phyloP scores from a whole-genome alignment of 2,888 invertebrate species.

The Plagodis pulveraria region DNA sequence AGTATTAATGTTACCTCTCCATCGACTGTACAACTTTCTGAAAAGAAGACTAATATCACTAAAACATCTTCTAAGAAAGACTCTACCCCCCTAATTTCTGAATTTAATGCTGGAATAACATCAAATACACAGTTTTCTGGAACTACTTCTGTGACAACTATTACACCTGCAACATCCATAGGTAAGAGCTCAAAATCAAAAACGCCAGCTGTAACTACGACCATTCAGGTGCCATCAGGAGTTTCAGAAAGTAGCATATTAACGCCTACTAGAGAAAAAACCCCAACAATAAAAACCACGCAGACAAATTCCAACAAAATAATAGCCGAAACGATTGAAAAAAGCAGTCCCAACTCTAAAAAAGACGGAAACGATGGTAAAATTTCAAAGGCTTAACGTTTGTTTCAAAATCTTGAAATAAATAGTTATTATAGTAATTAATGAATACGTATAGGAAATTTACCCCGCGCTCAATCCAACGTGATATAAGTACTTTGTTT shows the following conservation, averaged over 20 bases:
- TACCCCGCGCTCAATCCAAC: conserved; percentile 59
- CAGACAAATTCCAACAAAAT: conserved; percentile 28
- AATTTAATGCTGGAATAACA: neutral
- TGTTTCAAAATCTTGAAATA: conserved; percentile 9
- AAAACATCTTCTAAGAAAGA: conserved; percentile 4
- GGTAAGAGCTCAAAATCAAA: conserved; percentile 12
- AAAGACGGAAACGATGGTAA: conserved; percentile 46
- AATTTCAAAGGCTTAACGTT: conserved; percentile 53
- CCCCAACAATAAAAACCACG: conserved; percentile 28
- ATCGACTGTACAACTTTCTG: conserved; percentile 2
- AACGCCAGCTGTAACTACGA: conserved; percentile 11
- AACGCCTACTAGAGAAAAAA: conserved; percentile 17
- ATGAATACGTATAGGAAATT: conserved; percentile 39
- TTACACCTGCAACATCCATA: conserved; percentile 25
- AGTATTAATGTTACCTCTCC: neutral
- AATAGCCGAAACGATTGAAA: conserved; percentile 23
- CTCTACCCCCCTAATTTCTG: conserved; percentile 1
- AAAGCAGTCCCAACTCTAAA: conserved; percentile 44
- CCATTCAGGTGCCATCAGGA: conserved; percentile 26
- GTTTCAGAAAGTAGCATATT: conserved; percentile 16
- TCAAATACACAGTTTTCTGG: conserved; percentile 15
- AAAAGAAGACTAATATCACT: conserved; percentile 9
- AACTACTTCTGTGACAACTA: conserved; percentile 17
- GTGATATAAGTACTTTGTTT: conserved; percentile 52
- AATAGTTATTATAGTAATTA: conserved; percentile 31